Evolutionary conservation across 2,888 invertebrate genomes (phyloP), one percentile per base, ranked within the genome.

Genomic region (Hemistola chrysoprasaria): DNA sequence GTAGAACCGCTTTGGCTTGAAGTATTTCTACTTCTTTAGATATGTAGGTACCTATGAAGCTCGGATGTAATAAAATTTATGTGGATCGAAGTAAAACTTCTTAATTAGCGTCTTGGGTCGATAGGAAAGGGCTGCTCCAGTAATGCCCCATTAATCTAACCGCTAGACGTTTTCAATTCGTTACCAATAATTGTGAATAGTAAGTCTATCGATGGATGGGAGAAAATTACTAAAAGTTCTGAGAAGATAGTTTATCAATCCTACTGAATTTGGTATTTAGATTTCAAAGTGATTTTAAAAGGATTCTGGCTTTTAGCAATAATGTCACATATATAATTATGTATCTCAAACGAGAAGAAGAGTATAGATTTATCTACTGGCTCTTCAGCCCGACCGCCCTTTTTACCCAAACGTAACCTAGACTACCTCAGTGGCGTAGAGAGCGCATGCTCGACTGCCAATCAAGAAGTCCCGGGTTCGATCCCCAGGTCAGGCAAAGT

Each of bases 1-100:
- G n/a, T n/a, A n/a, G n/a, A n/a, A n/a, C n/a, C n/a, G n/a, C n/a
- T n/a, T n/a, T n/a, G n/a, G n/a, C n/a, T n/a, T n/a, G n/a, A n/a
- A n/a, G n/a, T n/a, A n/a, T n/a, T n/a, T n/a, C n/a, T n/a, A n/a
- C n/a, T n/a, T n/a, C n/a, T n/a, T n/a, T n/a, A n/a, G n/a, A n/a
- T n/a, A n/a, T n/a, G n/a, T n/a, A n/a, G n/a, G n/a, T n/a, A n/a
- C n/a, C n/a, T n/a, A 8, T 8, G 22, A 3, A 11, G 16, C 6
- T 23, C 26, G 26, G 50, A 70, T 68, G 71, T 78, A 72, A 77
- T 71, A 65, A 72, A 79, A 81, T 78, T 77, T 72, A 69, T 68
- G 68, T 70, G 71, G 67, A 78, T 77, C 61, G 70, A 62, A 62
- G 62, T 47, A 63, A 73, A 82, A 81, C 74, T 83, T 82, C 75